A percentile compares a stretch with the other conserved stretches of the same genome.
Evolutionary conservation across 2,113 vertebrate species (phyloP).

Genomic region (Excalfactoria chinensis): DNA sequence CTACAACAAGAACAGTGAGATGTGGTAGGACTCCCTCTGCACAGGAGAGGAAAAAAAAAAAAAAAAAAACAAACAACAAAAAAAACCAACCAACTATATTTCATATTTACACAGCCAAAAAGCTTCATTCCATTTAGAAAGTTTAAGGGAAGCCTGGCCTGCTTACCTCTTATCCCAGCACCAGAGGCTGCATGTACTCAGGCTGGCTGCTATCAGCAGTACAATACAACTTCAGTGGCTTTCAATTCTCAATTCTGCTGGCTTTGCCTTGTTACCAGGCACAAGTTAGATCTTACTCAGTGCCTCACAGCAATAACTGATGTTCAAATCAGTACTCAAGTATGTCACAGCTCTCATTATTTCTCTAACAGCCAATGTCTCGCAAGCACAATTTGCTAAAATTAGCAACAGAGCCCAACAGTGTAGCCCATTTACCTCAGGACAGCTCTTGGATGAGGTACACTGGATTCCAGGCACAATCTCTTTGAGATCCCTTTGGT

Average conservation of each 20-base stretch:
- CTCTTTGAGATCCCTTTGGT: fast-evolving
- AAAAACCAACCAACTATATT: background rate
- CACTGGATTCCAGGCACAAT: background rate
- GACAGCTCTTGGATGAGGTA: background rate
- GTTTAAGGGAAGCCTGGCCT: background rate
- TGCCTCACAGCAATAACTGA: background rate
- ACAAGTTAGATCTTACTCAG: background rate
- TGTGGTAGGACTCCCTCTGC: background rate
- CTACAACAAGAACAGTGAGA: background rate
- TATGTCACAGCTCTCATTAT: background rate
- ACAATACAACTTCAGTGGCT: background rate
- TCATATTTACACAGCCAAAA: background rate
- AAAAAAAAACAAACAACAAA: too few relatives aligned
- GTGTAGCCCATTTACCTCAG: background rate
- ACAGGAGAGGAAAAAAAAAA: background rate
- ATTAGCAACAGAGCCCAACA: background rate
- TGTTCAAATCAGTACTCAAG: background rate
- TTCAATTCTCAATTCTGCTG: background rate
- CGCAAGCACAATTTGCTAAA: background rate
- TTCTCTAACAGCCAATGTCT: background rate
- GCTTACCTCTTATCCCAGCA: background rate
- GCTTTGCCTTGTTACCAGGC: background rate
- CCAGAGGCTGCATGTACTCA: background rate
- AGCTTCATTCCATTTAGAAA: background rate
- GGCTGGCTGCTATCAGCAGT: background rate